A percentile compares a stretch with the other conserved stretches of the same genome.
phyloP scores from a whole-genome alignment of 2,888 invertebrate genomes.

The Uloborus plumipes region DNA sequence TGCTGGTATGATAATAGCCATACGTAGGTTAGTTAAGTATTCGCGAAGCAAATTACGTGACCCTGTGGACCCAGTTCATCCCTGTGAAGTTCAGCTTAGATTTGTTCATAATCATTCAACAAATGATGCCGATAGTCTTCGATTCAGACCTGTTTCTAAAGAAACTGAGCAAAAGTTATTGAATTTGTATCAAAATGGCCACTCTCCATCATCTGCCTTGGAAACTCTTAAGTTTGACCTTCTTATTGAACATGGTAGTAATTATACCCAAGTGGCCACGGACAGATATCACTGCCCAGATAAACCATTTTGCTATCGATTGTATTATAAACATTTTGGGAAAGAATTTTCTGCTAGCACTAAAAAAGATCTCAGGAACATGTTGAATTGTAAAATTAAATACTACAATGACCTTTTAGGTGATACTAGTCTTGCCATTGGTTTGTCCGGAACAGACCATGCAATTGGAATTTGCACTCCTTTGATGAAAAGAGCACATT shows the following conservation, averaged over 20 bases:
- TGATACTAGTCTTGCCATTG: constrained; percentile 19
- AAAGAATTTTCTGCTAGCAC: constrained; percentile 31
- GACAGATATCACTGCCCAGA: constrained; percentile 52
- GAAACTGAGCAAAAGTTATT: constrained; percentile 42
- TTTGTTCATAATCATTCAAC: constrained; percentile 50
- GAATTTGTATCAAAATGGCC: constrained; percentile 29
- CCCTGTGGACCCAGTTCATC: constrained; percentile 52
- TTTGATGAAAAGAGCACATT: constrained; percentile 40
- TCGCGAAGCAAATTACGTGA: constrained; percentile 45
- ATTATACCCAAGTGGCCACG: constrained; percentile 20
- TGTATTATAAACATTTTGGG: constrained; percentile 52
- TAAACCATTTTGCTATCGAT: constrained; percentile 41
- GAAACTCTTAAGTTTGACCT: constrained; percentile 46
- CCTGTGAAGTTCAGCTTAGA: constrained; percentile 46
- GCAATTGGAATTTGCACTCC: constrained; percentile 43
- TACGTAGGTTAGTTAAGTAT: constrained; percentile 45
- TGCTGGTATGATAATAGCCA: constrained; percentile 51
- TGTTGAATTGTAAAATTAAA: constrained; percentile 15
- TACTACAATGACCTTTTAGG: constrained; percentile 28
- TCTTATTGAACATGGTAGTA: constrained; percentile 27
- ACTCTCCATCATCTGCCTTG: constrained; percentile 45
- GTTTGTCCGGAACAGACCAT: constrained; percentile 13
- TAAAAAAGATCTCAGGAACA: constrained; percentile 14
- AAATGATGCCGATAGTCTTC: constrained; percentile 28
- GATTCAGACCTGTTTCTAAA: constrained; percentile 53